Percentiles rank a stretch among this genome's conserved stretches.
Conservation (phyloP, 2,797 vertebrate species). For the Micropoecilia bifurca region DNA sequence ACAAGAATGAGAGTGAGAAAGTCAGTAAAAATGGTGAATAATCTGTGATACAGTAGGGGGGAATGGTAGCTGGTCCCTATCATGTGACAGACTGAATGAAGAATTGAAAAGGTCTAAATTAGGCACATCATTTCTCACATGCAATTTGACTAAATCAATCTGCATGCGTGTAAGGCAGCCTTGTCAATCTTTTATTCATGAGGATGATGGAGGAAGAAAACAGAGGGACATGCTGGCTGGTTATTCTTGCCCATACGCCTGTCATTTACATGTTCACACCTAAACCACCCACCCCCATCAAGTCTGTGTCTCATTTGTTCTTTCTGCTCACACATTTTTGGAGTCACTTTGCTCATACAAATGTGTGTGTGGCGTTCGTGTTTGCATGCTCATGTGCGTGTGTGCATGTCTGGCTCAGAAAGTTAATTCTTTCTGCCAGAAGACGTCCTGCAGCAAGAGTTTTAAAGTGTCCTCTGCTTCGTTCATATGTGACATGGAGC, state of each 20-base stretch:
- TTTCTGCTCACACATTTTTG: constrained; percentile 43
- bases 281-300: constrained; percentile 54
- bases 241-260: constrained; percentile 70
- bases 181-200: constrained; percentile 54
- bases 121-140: constrained; percentile 17
- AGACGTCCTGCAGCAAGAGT: constrained; percentile 73
- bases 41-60: not conserved
- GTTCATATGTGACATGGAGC: constrained; percentile 69
- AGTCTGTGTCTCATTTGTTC: constrained; percentile 63
- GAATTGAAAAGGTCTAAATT: constrained; percentile 28
- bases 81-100: constrained; percentile 13
- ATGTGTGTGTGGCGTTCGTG: constrained; percentile 9
- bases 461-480: constrained; percentile 64
- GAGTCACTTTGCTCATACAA: constrained; percentile 9
- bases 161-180: constrained; percentile 7
- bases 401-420: constrained; percentile 50
- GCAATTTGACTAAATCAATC: constrained; percentile 33
- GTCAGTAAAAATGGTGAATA: constrained; percentile 16
- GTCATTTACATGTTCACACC: constrained; percentile 78
- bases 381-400: constrained; percentile 34
- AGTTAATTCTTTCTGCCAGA: constrained; percentile 66
- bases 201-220: constrained; percentile 31
- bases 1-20: constrained; percentile 4
- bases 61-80: constrained; percentile 12
- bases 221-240: constrained; percentile 52